Evolutionary conservation across 2,888 invertebrate species (phyloP).

Genomic region (Masnerella sp.): DNA sequence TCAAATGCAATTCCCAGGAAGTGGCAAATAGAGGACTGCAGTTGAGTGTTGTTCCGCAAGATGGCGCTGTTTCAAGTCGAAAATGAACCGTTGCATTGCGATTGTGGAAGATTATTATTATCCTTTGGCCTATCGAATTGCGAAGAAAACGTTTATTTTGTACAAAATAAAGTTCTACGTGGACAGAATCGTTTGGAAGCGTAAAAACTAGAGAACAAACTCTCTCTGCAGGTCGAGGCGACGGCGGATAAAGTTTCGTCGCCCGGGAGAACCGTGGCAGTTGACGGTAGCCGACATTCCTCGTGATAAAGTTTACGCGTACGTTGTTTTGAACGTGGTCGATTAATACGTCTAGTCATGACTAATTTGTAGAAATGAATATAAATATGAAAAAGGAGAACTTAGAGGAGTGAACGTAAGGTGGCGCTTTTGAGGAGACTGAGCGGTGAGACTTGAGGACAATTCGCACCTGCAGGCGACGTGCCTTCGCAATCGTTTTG

Average conservation of each 20-base stretch:
- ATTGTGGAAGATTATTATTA: too few species aligned
- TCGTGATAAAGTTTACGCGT: slow-evolving; percentile 45
- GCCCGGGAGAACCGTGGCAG: too few species aligned
- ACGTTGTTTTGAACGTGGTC: slow-evolving; percentile 21
- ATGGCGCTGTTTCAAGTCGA: too few species aligned
- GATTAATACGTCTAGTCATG: slow-evolving; percentile 65
- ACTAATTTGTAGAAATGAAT: slow-evolving; percentile 73
- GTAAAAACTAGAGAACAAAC: too few species aligned
- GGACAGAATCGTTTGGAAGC: too few species aligned
- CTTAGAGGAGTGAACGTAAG: slow-evolving; percentile 69
- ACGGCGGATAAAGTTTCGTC: too few species aligned
- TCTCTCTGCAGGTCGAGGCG: too few species aligned
- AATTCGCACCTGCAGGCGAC: slow-evolving; percentile 71
- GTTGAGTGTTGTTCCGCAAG: too few species aligned
- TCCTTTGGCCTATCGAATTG: too few species aligned
- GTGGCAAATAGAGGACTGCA: background rate
- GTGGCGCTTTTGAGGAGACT: slow-evolving; percentile 69
- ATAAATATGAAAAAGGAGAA: slow-evolving; percentile 75
- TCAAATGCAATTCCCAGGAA: slow-evolving; percentile 34
- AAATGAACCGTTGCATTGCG: too few species aligned
- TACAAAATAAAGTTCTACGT: too few species aligned
- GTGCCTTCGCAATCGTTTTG: slow-evolving; percentile 62
- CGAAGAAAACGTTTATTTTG: too few species aligned
- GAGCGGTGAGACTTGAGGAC: slow-evolving; percentile 72
- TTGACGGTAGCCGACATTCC: slow-evolving; percentile 68